Conservation (phyloP, 2,888 invertebrate genomes). For the Sphaerophoria rueppellii region DNA sequence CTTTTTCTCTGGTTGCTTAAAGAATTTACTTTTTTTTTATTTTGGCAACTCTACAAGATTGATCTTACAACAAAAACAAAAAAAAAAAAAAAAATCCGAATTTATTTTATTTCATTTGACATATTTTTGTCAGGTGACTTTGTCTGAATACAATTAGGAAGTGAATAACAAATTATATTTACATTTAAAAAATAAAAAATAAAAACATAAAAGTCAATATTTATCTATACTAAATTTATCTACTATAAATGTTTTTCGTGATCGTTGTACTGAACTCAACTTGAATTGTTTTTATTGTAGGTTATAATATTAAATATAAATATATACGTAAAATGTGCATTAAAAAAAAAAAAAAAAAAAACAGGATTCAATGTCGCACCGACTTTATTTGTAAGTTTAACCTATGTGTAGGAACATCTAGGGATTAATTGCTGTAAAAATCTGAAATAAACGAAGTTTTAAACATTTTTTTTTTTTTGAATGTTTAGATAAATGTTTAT, state of each 20-base stretch:
- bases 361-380: constrained; percentile 44
- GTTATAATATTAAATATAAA: constrained; percentile 25
- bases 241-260: constrained; percentile 46
- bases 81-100: constrained; percentile 45
- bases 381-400: neutral
- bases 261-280: constrained; percentile 62
- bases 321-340: constrained; percentile 12
- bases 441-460: too few species aligned
- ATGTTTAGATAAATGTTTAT: constrained; percentile 10
- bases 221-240: constrained; percentile 36
- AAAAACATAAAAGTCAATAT: constrained; percentile 14
- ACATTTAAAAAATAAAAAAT: constrained; percentile 29
- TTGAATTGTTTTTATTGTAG: constrained; percentile 22
- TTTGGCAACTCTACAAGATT: constrained; percentile 3
- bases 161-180: constrained; percentile 56
- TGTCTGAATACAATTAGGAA: constrained; percentile 46
- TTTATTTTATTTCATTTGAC: constrained; percentile 61
- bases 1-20: constrained; percentile 12
- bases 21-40: neutral
- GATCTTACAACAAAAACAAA: neutral
- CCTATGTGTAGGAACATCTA: too few species aligned
- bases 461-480: neutral
- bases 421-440: too few species aligned
- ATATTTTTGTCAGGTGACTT: constrained; percentile 24
- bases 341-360: constrained; percentile 5